These are phyloP conservation scores for Calonectris borealis DNA, from an alignment of 2,113 vertebrate genomes.

Conservation along the genomic window DNA sequence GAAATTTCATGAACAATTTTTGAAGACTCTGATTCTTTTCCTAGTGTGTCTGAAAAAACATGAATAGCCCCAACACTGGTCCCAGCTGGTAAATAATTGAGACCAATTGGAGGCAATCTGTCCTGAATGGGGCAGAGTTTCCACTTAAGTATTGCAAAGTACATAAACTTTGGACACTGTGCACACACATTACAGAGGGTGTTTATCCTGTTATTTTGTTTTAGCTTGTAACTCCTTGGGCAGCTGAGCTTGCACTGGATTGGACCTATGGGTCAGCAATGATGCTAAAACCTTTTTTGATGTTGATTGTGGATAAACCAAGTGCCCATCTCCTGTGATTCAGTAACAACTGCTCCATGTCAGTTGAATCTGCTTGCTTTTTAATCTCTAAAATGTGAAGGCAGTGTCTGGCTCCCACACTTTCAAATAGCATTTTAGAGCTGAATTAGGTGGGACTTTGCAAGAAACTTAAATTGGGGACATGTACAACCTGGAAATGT, in stretches of 20 bases:
- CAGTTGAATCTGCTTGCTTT: not conserved
- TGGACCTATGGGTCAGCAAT: not conserved
- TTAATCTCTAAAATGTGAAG: not conserved
- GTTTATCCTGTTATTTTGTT: not conserved
- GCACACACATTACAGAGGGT: not conserved
- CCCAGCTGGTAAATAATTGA: not conserved
- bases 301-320: not conserved
- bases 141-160: not conserved
- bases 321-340: not conserved
- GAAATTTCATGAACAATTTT: not conserved
- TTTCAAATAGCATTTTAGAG: not conserved
- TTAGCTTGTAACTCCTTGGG: not conserved
- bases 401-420: not conserved
- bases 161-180: not conserved
- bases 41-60: not conserved
- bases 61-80: not conserved
- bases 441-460: not conserved
- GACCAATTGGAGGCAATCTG: not conserved
- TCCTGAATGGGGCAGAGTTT: not conserved
- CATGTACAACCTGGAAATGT: not conserved
- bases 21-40: not conserved
- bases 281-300: not conserved
- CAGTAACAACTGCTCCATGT: not conserved
- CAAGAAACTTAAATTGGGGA: not conserved
- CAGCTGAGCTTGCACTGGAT: not conserved